Conservation (phyloP, 2,888 invertebrate genomes). For the Oligia fasciuncula region DNA sequence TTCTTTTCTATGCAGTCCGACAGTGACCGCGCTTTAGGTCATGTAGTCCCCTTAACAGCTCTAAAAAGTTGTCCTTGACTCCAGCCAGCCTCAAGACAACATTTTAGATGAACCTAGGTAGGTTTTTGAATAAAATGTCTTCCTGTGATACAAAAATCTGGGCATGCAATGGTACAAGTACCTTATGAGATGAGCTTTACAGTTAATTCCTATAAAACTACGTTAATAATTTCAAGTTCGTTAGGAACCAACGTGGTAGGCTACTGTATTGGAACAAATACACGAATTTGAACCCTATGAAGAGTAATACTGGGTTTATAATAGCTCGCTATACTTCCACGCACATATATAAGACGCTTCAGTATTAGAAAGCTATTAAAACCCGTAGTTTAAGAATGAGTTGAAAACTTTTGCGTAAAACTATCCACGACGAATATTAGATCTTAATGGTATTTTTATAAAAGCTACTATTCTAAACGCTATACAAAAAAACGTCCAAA, state of each 20-base stretch:
- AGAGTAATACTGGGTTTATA: constrained; percentile 60
- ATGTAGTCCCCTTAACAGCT: neutral
- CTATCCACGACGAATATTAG: constrained; percentile 35
- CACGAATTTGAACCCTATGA: constrained; percentile 68
- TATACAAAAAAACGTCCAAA: constrained; percentile 46
- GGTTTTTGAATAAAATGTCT: neutral
- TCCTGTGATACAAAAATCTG: neutral
- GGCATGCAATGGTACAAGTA: constrained; percentile 23
- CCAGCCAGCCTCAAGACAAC: constrained; percentile 49
- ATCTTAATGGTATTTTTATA: constrained; percentile 51
- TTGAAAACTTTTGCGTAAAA: constrained; percentile 69
- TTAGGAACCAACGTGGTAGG: constrained; percentile 76
- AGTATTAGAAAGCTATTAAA: constrained; percentile 56
- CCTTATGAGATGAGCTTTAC: constrained; percentile 37
- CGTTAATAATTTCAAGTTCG: constrained; percentile 72
- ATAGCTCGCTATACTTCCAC: constrained; percentile 57
- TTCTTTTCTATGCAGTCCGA: no score
- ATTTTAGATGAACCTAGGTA: constrained; percentile 12
- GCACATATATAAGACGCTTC: constrained; percentile 18
- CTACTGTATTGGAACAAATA: constrained; percentile 70
- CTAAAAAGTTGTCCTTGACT: constrained; percentile 36
- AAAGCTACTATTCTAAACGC: constrained; percentile 55
- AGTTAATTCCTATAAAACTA: constrained; percentile 68
- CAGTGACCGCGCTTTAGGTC: no score
- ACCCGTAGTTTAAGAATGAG: constrained; percentile 62